These are phyloP conservation scores for Centropus bengalensis DNA, from an alignment of 2,113 vertebrate species.

Conservation along the genomic window DNA sequence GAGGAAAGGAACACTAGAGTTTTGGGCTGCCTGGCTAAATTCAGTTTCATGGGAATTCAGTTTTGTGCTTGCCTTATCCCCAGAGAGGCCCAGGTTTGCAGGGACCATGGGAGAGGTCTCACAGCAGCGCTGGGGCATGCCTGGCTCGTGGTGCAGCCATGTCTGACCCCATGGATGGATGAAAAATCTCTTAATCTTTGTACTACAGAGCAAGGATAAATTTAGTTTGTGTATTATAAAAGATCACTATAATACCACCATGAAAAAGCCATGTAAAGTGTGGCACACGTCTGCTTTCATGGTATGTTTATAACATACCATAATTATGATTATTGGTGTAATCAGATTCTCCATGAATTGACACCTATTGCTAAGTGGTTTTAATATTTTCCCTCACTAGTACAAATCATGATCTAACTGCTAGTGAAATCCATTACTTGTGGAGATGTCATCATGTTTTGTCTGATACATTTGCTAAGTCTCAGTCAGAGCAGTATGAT, in stretches of 20 bases:
- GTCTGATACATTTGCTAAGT: not conserved
- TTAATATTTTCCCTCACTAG: not conserved
- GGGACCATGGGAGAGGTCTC: not conserved
- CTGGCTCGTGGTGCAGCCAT: rapidly evolving
- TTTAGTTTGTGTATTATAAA: not conserved
- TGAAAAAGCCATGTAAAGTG: not conserved
- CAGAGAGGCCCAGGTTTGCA: rapidly evolving
- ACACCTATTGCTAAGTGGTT: not conserved
- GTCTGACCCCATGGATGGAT: rapidly evolving
- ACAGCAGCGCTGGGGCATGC: not conserved
- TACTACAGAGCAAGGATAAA: not conserved
- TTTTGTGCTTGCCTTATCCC: not conserved
- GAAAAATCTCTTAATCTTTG: not conserved
- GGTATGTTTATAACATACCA: not conserved
- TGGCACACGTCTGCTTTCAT: not conserved
- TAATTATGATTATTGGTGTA: not conserved
- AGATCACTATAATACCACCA: not conserved
- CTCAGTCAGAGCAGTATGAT: not conserved
- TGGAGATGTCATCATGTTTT: not conserved
- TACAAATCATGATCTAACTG: not conserved
- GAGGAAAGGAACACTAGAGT: not conserved
- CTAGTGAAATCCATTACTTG: not conserved
- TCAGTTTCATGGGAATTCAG: not conserved
- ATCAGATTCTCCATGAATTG: not conserved
- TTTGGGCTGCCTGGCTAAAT: not conserved